Conservation (phyloP, 2,888 invertebrate species). For the Ectropis crepuscularia region DNA sequence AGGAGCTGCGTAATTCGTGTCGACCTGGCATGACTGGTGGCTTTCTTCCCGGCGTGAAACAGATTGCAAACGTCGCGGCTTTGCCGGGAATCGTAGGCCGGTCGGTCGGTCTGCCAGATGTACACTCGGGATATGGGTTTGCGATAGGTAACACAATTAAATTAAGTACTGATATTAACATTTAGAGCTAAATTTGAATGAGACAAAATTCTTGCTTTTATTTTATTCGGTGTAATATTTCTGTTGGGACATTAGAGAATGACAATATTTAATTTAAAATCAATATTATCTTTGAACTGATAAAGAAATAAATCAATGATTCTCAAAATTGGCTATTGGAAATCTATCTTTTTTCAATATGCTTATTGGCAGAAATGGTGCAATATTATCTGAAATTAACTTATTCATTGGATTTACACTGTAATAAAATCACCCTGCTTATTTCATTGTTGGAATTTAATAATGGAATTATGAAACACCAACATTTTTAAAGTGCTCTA, state of each 20-base stretch:
- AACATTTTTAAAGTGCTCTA: no score
- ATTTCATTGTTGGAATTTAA: not conserved
- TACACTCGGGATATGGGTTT: constrained; percentile 99
- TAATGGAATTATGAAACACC: not conserved
- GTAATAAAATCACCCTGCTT: no score
- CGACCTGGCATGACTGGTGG: constrained; percentile 96
- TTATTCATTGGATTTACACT: constrained; percentile 2
- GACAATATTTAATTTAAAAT: no score
- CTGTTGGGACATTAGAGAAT: no score
- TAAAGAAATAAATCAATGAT: no score
- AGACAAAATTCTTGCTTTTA: not conserved
- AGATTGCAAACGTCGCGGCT: constrained; percentile 99
- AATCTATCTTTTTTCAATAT: not conserved
- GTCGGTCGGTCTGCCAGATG: constrained; percentile 97
- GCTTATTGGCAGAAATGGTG: not conserved
- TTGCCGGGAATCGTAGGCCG: constrained; percentile 97
- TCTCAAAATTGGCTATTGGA: not conserved
- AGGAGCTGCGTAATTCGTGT: constrained; percentile 96
- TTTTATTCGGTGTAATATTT: not conserved
- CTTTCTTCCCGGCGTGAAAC: constrained; percentile 99
- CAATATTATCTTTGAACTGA: no score
- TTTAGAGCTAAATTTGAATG: not conserved
- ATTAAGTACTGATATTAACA: no score
- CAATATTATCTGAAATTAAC: not conserved
- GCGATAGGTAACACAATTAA: constrained; percentile 90